Evolutionary conservation across 1,140 invertebrate genomes (phyloP).

Genomic region (Stegodyphus dumicola): DNA sequence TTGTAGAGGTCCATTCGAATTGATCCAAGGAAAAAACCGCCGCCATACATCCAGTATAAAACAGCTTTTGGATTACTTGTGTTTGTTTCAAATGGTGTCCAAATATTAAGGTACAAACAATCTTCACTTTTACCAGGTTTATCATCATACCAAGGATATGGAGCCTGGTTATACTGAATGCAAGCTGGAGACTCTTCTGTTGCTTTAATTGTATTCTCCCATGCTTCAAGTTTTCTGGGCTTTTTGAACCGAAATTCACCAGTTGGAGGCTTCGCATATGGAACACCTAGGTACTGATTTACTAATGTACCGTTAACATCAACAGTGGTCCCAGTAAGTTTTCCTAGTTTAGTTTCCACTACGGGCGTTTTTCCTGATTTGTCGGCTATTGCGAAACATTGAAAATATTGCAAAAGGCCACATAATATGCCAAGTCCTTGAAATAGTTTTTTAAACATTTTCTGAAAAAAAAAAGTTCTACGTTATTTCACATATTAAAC

Average conservation of each 20-base stretch:
- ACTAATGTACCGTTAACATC: not conserved
- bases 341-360: not conserved
- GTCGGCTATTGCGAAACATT: not conserved
- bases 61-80: conserved; percentile 70
- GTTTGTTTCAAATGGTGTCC: conserved; percentile 26
- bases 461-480: no score
- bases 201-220: not conserved
- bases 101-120: conserved; percentile 67
- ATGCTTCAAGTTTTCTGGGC: not conserved
- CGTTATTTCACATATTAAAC: no score
- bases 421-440: no score
- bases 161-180: not conserved
- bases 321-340: not conserved
- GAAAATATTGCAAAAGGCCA: not conserved
- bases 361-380: not conserved
- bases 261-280: not conserved
- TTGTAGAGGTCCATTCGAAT: conserved; percentile 72
- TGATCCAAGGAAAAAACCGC: conserved; percentile 76
- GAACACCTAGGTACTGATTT: not conserved
- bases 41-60: conserved; percentile 84
- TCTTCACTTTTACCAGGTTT: conserved; percentile 22
- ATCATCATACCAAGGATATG: conserved; percentile 3
- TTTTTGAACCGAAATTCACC: not conserved
- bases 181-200: not conserved
- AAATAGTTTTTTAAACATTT: no score